phyloP scores from a whole-genome alignment of 2,888 invertebrate genomes.

The Syrphus vitripennis region DNA sequence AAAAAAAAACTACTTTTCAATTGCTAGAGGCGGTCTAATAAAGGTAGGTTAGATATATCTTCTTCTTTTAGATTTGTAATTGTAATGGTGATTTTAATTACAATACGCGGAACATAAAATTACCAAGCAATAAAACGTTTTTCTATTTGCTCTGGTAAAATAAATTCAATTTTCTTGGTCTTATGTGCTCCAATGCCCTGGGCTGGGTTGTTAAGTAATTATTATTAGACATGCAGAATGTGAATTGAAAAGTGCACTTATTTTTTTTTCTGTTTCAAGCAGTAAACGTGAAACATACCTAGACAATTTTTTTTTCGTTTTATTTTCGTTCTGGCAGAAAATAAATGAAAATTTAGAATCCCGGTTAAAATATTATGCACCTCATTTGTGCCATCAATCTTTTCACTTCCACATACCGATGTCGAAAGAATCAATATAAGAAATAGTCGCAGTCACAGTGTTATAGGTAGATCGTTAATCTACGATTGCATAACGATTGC shows the following conservation, averaged over 20 bases:
- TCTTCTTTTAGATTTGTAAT: background rate
- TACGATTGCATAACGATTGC: conserved; percentile 50
- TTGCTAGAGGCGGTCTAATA: background rate
- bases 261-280: background rate
- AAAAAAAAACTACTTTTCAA: background rate
- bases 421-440: conserved; percentile 53
- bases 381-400: conserved; percentile 32
- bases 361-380: conserved; percentile 8
- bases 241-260: background rate
- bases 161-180: conserved; percentile 22
- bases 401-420: conserved; percentile 44
- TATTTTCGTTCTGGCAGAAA: background rate
- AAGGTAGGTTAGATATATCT: background rate
- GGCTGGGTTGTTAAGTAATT: conserved; percentile 38
- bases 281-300: background rate
- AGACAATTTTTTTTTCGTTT: background rate
- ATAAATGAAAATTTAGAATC: background rate
- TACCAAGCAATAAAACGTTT: conserved; percentile 31
- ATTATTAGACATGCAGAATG: background rate
- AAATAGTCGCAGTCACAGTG: conserved; percentile 31
- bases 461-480: conserved; percentile 32
- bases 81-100: conserved; percentile 15
- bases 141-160: conserved; percentile 22
- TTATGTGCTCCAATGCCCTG: conserved; percentile 28
- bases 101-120: conserved; percentile 33